Conservation (phyloP, 2,113 vertebrate genomes). For the Nothobranchius kuhntae region DNA sequence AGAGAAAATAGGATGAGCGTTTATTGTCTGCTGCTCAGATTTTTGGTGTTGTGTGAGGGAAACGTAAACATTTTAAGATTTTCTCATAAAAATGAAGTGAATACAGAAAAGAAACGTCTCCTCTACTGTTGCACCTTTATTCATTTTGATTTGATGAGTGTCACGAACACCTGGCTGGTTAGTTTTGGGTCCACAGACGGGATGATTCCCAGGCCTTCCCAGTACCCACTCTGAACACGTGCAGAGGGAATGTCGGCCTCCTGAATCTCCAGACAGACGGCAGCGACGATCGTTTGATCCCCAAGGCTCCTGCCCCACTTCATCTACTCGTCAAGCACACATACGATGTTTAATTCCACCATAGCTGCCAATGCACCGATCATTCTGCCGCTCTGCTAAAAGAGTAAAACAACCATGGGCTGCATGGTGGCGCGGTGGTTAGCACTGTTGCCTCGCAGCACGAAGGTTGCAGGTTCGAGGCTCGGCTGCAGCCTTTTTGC, state of each 20-base stretch:
- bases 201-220: too few species aligned
- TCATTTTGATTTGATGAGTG: too few species aligned
- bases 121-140: too few species aligned
- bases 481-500: too few species aligned
- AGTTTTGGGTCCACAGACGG: not conserved
- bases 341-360: slow-evolving; percentile 23
- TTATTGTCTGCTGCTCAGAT: too few species aligned
- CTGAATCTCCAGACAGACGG: slow-evolving; percentile 55
- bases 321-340: slow-evolving; percentile 43
- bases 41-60: too few species aligned
- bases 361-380: slow-evolving; percentile 52
- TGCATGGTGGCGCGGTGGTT: too few species aligned
- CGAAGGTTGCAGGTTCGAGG: too few species aligned
- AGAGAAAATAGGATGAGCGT: too few species aligned
- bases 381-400: slow-evolving; percentile 24
- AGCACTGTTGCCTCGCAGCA: too few species aligned
- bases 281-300: slow-evolving; percentile 67
- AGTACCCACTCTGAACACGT: not conserved
- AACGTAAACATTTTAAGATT: not conserved
- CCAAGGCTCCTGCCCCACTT: slow-evolving; percentile 73
- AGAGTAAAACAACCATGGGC: slow-evolving; percentile 6
- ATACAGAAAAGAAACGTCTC: not conserved
- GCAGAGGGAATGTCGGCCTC: slow-evolving; percentile 33
- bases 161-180: not conserved
- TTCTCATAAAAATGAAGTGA: not conserved